Conservation (phyloP, 1,140 invertebrate genomes). For the Leptinotarsa lineolata region DNA sequence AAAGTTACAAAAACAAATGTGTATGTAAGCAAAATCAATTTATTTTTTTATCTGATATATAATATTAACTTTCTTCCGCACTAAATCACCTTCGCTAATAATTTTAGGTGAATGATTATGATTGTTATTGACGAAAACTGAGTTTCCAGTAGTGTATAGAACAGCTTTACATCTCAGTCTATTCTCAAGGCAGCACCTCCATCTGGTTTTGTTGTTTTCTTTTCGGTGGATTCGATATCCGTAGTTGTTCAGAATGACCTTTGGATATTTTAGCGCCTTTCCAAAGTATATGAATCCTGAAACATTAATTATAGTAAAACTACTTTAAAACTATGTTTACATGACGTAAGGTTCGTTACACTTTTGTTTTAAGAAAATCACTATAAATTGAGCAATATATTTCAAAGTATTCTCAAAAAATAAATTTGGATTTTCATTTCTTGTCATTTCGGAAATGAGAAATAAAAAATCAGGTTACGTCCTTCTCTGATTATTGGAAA, state of each 20-base stretch:
- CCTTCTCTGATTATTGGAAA: too few species aligned
- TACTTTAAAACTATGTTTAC: too few species aligned
- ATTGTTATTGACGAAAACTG: slow-evolving; percentile 32
- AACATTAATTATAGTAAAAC: background rate
- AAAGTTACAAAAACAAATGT: too few species aligned
- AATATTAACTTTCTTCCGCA: slow-evolving; percentile 33
- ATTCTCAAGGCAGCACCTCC: slow-evolving; percentile 20
- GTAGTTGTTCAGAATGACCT: slow-evolving; percentile 17
- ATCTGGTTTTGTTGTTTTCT: slow-evolving; percentile 25
- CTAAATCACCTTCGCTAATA: slow-evolving; percentile 16
- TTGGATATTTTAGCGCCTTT: slow-evolving; percentile 26
- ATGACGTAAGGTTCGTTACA: too few species aligned
- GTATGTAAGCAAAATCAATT: too few species aligned
- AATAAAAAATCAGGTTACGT: background rate
- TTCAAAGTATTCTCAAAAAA: too few species aligned
- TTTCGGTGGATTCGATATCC: slow-evolving; percentile 16
- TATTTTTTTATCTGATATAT: background rate
- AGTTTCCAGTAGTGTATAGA: slow-evolving; percentile 40
- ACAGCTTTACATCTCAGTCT: slow-evolving; percentile 29
- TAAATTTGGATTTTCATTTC: too few species aligned
- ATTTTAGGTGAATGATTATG: slow-evolving; percentile 38
- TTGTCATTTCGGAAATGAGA: background rate
- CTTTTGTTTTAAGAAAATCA: too few species aligned
- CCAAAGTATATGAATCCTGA: slow-evolving; percentile 24
- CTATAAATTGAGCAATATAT: too few species aligned